Base-by-base conservation (phyloP, 2,113 vertebrate genomes). In the Misgurnus mizolepis region DNA sequence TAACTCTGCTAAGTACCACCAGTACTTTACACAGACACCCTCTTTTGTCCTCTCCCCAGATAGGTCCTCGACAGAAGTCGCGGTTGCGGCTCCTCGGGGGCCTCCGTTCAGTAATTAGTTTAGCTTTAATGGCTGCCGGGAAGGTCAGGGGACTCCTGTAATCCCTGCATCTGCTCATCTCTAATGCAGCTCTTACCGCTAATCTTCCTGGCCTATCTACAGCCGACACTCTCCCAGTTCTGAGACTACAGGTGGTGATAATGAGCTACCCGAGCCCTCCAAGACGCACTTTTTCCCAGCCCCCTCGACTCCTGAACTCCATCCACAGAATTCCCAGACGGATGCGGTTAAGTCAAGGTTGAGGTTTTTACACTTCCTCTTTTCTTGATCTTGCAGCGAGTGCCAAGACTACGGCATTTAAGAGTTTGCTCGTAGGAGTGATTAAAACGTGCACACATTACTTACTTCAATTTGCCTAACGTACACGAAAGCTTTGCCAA, bases 111-210 rank as follows among this genome's bases (percentile, higher is more conserved):
- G 86, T 91, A 93, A 92, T 93, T 91, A 91, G 91, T 92, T 92
- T 91, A 86, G 78, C 86, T 89, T 87, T 89, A 92, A 90, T 91
- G 88, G 87, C 88, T 80, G 88, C 89, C 88, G 84, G 86, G 86
- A 65, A 85, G 89, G 91, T 89, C 90, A 86, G 80, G 87, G 88
- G 87, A 91, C 89, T 90, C 89, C 89, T 88, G 90, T 92, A 92
- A 92, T 91, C 88, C 88, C 86, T 85, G 86, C 91, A 89, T 91
- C 90, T 89, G 87, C 83, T 88, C 87, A 87, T 88, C 89, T 91
- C 87, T 86, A 88, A 85, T 84, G 87, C 18, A 81, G 84, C 83
- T 88, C 84, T 91, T 91, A 88, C 83, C 49, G 85, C 85, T 91
- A 91, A 93, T 92, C 91, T 91, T 67, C 80, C 86, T 81, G 83